Conservation (phyloP, 92 coral and sea anemone genomes). For the Chrysogorgia sp. region DNA sequence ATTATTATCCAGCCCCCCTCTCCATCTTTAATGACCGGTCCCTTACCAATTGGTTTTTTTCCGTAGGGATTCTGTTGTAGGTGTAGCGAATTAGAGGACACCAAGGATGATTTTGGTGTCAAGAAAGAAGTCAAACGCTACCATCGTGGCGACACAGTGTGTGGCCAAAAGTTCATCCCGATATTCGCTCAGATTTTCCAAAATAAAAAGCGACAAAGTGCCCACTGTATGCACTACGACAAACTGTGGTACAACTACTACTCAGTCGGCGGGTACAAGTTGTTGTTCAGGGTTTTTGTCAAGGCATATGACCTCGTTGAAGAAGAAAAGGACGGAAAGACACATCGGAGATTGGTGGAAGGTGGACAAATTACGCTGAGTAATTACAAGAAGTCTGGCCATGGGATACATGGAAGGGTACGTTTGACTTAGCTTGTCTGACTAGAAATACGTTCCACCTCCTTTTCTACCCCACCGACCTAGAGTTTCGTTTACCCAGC, state of each 20-base stretch:
- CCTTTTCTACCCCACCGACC: background rate
- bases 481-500: background rate
- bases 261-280: slow-evolving; percentile 81
- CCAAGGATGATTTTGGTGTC: background rate
- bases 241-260: slow-evolving; percentile 94
- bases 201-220: slow-evolving; percentile 25
- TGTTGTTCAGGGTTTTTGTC: slow-evolving; percentile 87
- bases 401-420: slow-evolving; percentile 89
- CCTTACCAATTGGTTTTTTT: background rate
- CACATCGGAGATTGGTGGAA: slow-evolving; percentile 74
- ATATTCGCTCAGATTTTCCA: background rate
- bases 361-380: slow-evolving; percentile 95
- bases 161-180: slow-evolving; percentile 1
- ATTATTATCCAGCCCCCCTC: background rate
- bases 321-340: slow-evolving; percentile 66
- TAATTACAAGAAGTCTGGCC: slow-evolving; percentile 78
- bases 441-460: too few relatives aligned
- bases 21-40: background rate
- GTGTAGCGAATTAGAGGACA: slow-evolving; percentile 13
- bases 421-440: slow-evolving; percentile 1
- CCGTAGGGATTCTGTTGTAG: slow-evolving; percentile 40
- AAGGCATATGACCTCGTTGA: slow-evolving; percentile 86
- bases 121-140: too few relatives aligned
- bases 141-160: slow-evolving; percentile 35
- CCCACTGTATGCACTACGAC: slow-evolving; percentile 90